These are phyloP conservation scores for Drosophila kambysellisi DNA, from an alignment of 2,888 invertebrate species.

Conservation along the genomic window DNA sequence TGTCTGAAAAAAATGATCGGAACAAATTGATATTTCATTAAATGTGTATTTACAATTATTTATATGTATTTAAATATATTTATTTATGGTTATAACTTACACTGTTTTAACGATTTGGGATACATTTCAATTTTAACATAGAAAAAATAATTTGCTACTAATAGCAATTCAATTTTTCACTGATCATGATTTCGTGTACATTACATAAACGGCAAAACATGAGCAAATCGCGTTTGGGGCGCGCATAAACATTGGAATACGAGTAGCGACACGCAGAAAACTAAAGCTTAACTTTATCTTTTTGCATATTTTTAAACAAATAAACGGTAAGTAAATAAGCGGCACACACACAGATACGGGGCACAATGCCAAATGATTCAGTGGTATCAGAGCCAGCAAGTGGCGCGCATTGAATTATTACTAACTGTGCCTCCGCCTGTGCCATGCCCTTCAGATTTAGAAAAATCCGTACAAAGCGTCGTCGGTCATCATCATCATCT, in stretches of 20 bases:
- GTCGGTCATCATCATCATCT: constrained; percentile 44
- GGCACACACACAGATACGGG: constrained; percentile 35
- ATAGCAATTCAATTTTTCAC: background rate
- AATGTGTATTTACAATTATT: background rate
- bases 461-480: constrained; percentile 67
- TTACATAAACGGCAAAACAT: background rate
- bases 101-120: background rate
- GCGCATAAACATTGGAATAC: constrained; percentile 47
- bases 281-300: constrained; percentile 75
- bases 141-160: background rate
- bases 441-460: constrained; percentile 66
- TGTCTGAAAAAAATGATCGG: background rate
- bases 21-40: background rate
- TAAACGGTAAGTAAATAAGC: constrained; percentile 81
- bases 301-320: constrained; percentile 79
- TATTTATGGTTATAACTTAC: background rate
- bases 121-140: background rate
- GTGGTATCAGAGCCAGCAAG: constrained; percentile 52
- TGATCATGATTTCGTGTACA: constrained; percentile 9
- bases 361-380: constrained; percentile 56
- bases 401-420: constrained; percentile 42
- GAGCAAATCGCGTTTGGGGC: background rate
- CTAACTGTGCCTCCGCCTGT: constrained; percentile 15
- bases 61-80: too few relatives aligned
- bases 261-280: constrained; percentile 53